A percentile compares a stretch with the other conserved stretches of the same genome.
Conservation (phyloP, 64 coral and sea anemone genomes). For the Astreopora myriophthalma region DNA sequence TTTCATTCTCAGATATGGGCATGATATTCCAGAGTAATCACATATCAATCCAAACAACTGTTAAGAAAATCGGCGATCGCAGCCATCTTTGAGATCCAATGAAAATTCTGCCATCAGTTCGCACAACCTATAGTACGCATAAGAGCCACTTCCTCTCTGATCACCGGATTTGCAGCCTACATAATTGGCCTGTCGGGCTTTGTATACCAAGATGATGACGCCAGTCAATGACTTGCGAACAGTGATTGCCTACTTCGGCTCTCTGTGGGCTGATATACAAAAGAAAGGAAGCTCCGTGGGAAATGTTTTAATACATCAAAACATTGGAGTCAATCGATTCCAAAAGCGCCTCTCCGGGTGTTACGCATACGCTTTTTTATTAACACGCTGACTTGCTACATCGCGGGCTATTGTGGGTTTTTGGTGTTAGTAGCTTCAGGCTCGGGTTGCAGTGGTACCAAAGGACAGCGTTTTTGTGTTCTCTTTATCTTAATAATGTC, state of each 20-base stretch:
- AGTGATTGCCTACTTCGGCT: conserved; percentile 34
- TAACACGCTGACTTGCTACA: neutral
- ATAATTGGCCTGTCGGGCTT: conserved; percentile 27
- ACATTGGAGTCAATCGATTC: conserved; percentile 42
- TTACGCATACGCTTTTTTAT: neutral
- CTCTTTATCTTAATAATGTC: conserved; percentile 51
- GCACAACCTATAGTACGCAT: neutral
- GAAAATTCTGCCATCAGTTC: conserved; percentile 1
- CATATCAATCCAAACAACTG: conserved; percentile 76
- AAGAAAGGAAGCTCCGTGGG: conserved; percentile 29
- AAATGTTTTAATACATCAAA: conserved; percentile 62
- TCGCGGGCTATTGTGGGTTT: neutral
- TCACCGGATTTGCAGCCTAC: conserved; percentile 15
- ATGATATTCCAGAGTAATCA: conserved; percentile 73
- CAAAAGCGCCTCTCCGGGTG: neutral
- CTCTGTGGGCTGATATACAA: conserved; percentile 25
- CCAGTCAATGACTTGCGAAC: neutral
- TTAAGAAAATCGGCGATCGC: conserved; percentile 13
- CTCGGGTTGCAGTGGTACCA: no score
- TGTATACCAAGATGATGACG: neutral
- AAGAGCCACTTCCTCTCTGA: neutral
- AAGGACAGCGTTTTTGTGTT: no score
- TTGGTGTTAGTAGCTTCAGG: no score
- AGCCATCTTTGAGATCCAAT: neutral
- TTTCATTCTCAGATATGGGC: conserved; percentile 94